Evolutionary conservation across 2,888 invertebrate species (phyloP).

Genomic region (Brachylomia viminalis): DNA sequence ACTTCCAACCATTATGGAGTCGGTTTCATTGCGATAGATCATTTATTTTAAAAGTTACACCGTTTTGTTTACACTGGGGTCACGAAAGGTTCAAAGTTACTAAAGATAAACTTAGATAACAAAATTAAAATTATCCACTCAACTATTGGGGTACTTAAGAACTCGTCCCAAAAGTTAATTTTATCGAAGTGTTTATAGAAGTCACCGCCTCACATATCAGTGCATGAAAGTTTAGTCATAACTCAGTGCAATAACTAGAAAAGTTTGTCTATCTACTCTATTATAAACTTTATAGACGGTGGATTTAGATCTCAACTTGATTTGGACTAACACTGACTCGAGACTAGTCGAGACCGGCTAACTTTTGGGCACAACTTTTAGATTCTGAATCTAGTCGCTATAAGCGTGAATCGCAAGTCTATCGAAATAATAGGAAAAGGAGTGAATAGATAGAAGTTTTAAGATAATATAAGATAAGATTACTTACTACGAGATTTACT

Average conservation of each 20-base stretch:
- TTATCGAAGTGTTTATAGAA: conserved; percentile 36
- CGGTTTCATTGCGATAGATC: too few species aligned
- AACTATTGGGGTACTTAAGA: neutral
- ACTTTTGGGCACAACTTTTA: conserved; percentile 48
- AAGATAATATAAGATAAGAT: too few species aligned
- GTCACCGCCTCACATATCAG: conserved; percentile 29
- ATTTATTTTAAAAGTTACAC: too few species aligned
- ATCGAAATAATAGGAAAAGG: conserved; percentile 17
- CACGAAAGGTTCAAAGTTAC: neutral
- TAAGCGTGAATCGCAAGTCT: conserved; percentile 7
- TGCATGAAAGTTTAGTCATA: conserved; percentile 50
- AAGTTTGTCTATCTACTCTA: conserved; percentile 46
- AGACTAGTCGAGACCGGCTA: conserved; percentile 2
- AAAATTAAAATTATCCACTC: neutral
- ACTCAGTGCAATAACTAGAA: conserved; percentile 55
- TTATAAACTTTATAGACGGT: conserved; percentile 54
- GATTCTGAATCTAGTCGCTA: conserved; percentile 11
- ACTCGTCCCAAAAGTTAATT: conserved; percentile 19
- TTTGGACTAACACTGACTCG: conserved; percentile 45
- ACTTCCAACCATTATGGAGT: too few species aligned
- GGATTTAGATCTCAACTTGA: conserved; percentile 51
- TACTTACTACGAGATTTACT: too few species aligned
- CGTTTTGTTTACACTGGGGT: too few species aligned
- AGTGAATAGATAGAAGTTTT: neutral
- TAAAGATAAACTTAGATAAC: neutral